These are phyloP conservation scores for Catharus fuscescens DNA, from an alignment of 2,113 vertebrate genomes.

Conservation along the genomic window DNA sequence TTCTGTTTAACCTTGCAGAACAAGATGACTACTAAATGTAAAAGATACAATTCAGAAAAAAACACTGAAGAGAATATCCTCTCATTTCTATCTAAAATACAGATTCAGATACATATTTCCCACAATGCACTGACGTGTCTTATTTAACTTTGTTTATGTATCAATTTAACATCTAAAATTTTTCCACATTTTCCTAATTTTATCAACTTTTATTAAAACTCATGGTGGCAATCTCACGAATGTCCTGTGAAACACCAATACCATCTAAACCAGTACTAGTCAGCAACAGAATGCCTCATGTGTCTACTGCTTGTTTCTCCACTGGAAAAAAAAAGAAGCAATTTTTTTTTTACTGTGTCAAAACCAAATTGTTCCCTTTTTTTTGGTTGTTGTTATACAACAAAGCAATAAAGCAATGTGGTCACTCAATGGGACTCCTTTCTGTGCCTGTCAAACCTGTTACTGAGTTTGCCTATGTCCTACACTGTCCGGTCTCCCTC, in stretches of 20 bases:
- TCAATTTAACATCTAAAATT: background rate
- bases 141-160: background rate
- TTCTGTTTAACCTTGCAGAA: constrained; percentile 13
- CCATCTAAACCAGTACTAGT: background rate
- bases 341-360: background rate
- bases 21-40: background rate
- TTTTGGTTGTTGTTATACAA: background rate
- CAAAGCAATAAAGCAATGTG: background rate
- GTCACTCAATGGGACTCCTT: background rate
- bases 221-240: background rate
- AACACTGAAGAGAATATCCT: background rate
- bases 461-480: background rate
- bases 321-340: background rate
- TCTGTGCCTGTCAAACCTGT: background rate
- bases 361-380: background rate
- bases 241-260: background rate
- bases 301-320: background rate
- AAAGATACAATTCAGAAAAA: background rate
- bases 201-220: background rate
- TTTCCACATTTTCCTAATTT: background rate
- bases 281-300: background rate
- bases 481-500: background rate
- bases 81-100: background rate
- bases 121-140: background rate
- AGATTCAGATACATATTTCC: background rate